Evolutionary conservation across 2,888 invertebrate species (phyloP).

Genomic region (Tipula lateralis): DNA sequence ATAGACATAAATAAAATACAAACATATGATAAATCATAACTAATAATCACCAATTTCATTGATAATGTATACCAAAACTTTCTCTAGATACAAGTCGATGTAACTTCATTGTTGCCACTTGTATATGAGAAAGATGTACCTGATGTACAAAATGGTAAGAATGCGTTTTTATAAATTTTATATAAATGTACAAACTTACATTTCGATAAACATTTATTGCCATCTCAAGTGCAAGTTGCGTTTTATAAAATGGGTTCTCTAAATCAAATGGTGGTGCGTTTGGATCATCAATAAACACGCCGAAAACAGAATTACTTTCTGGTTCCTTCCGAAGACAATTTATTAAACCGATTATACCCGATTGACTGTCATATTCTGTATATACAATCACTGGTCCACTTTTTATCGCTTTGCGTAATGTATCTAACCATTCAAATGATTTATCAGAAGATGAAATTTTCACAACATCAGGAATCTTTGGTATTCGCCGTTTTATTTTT

Average conservation of each 20-base stretch:
- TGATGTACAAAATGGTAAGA: too few relatives aligned
- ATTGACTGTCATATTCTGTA: constrained; percentile 61
- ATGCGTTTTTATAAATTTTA: too few relatives aligned
- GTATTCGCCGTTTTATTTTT: constrained; percentile 37
- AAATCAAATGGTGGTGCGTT: constrained; percentile 63
- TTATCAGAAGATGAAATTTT: constrained; percentile 40
- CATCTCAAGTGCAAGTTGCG: constrained; percentile 67
- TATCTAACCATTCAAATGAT: constrained; percentile 43
- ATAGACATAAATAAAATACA: too few relatives aligned
- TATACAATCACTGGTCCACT: constrained; percentile 51
- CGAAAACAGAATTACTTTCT: constrained; percentile 60
- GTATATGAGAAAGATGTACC: too few relatives aligned
- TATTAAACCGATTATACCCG: constrained; percentile 81
- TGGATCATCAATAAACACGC: constrained; percentile 60
- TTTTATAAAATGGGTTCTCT: constrained; percentile 59
- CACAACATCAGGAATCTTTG: constrained; percentile 38
- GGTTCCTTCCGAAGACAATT: constrained; percentile 81
- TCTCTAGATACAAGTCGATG: too few relatives aligned
- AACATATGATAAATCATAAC: too few relatives aligned
- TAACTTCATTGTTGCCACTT: too few relatives aligned
- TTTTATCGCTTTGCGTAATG: constrained; percentile 40
- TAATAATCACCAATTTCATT: too few relatives aligned
- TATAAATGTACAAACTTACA: constrained; percentile 34
- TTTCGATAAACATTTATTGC: constrained; percentile 71
- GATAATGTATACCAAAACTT: too few relatives aligned